Conservation (phyloP, 1,140 invertebrate genomes). For the Bathynomus jamesi region DNA sequence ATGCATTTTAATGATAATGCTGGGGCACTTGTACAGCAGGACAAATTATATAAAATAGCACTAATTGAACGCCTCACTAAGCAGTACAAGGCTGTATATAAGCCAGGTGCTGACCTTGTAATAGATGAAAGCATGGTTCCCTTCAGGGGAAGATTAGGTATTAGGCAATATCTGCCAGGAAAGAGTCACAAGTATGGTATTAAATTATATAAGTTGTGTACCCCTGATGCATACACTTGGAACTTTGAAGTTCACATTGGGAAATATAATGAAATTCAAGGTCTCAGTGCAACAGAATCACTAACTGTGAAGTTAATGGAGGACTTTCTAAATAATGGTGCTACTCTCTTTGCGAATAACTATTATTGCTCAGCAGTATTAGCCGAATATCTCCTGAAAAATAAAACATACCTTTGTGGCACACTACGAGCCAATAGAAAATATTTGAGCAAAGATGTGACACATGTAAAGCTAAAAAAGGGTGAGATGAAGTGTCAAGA, state of each 20-base stretch:
- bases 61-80: neutral
- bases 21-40: neutral
- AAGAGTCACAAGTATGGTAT: conserved; percentile 1
- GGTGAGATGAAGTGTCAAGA: neutral
- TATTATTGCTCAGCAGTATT: neutral
- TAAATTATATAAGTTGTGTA: conserved; percentile 1
- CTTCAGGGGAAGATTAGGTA: conserved; percentile 9
- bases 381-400: conserved; percentile 1
- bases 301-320: neutral
- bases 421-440: conserved; percentile 3
- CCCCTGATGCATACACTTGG: conserved; percentile 1
- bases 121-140: conserved; percentile 8
- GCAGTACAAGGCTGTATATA: neutral
- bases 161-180: conserved; percentile 8
- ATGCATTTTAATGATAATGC: conserved; percentile 19
- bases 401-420: conserved; percentile 9
- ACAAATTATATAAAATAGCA: conserved; percentile 15
- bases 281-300: conserved; percentile 2
- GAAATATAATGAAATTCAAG: neutral
- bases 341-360: neutral
- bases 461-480: conserved; percentile 1
- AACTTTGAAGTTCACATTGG: neutral
- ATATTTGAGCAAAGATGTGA: conserved; percentile 2
- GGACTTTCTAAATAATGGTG: neutral
- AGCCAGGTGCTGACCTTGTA: conserved; percentile 4